These are phyloP conservation scores for Helicorthomorpha holstii DNA, from an alignment of 1,140 invertebrate genomes.

Conservation along the genomic window DNA sequence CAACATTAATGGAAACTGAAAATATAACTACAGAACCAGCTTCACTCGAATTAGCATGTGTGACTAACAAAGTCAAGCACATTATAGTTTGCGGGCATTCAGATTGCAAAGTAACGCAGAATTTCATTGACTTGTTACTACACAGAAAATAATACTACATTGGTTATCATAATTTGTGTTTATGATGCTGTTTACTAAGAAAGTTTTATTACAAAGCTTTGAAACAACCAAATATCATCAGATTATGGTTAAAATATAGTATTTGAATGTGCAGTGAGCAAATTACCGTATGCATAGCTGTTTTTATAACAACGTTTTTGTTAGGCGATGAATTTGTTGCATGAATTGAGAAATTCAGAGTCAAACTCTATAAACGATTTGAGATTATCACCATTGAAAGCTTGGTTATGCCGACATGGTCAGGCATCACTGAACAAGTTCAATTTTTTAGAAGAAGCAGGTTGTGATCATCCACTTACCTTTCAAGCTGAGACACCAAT, in stretches of 20 bases:
- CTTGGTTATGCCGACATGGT: conserved; percentile 80
- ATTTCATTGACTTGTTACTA: too few species aligned
- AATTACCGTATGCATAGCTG: too few species aligned
- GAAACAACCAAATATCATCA: too few species aligned
- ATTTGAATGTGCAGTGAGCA: too few species aligned
- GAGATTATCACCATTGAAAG: conserved; percentile 66
- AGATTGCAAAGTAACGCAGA: conserved; percentile 60
- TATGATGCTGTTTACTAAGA: too few species aligned
- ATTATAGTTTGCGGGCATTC: conserved; percentile 93
- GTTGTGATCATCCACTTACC: conserved; percentile 53
- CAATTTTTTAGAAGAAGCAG: conserved; percentile 45
- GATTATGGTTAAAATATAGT: too few species aligned
- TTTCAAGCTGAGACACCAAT: conserved; percentile 73
- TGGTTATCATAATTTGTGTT: too few species aligned
- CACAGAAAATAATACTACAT: too few species aligned
- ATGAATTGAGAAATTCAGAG: conserved; percentile 57
- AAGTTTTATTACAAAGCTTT: too few species aligned
- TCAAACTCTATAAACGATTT: conserved; percentile 56
- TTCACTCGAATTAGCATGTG: conserved; percentile 79
- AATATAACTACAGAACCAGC: conserved; percentile 83
- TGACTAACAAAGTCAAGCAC: conserved; percentile 80
- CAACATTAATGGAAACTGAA: conserved; percentile 69
- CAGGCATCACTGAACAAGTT: conserved; percentile 64
- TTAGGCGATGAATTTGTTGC: conserved; percentile 85
- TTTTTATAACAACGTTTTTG: too few species aligned